Base-by-base conservation (phyloP, 1,140 invertebrate genomes). In the Cotesia typhae region DNA sequence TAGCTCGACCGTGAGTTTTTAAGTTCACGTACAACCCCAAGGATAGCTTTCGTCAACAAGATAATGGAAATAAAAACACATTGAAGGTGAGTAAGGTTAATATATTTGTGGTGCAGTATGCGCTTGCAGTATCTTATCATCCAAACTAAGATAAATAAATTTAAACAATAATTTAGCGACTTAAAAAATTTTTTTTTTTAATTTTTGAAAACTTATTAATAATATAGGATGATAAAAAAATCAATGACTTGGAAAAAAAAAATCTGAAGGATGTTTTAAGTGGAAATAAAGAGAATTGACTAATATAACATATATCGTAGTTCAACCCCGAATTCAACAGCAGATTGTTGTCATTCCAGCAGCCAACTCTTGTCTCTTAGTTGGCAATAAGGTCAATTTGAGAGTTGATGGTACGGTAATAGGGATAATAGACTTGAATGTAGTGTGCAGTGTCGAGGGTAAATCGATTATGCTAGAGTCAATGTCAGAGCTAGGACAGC, bases 401-500 rank as follows among this genome's bases (percentile, higher is more conserved):
- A 63, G 20, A 35, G 37, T 47, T 47, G 41, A 47, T 47, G 60
- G 10, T 63, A 35, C 60, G 35, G 9, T 35, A 63, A 63, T 36
- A 37, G 10, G 37, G 14, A 17, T 55, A 55, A 55, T 55, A 55
- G 17, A 35, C 28, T 68, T 51, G 35, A 55, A 55, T 47, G 41
- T 47, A 47, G 41, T 47, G 41, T 47, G 41, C 41, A 47, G 5
- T 47, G 69, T 55, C 28, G 68, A 75, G 72, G 71, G 72, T 72
- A 72, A 72, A 80, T 79, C 78, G 78, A 79, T 78, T 71, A 67
- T 74, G 36, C 70, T 78, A 82, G 77, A 81, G 80, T 82, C 81
- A 82, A 82, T 82, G 81, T 82, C 81, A 80, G 71, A 75, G 64
- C 63, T 79, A 80, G 81, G 78, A 65, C 79, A 76, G 60, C 28